Evolutionary conservation across 2,797 vertebrate species (phyloP).

Genomic region (Chrysolophus pictus): DNA sequence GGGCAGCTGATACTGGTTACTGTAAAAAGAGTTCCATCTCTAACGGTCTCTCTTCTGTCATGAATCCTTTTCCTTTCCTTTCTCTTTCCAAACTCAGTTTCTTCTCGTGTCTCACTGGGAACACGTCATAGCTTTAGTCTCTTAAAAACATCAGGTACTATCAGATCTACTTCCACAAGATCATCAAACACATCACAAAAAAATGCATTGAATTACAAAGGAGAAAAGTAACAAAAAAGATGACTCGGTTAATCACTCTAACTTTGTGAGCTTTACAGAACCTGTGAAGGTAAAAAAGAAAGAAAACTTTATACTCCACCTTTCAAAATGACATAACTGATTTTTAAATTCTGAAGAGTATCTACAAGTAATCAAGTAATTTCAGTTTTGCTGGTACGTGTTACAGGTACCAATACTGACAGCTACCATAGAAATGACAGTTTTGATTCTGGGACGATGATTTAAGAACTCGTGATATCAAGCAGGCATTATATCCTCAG

Average conservation of each 20-base stretch:
- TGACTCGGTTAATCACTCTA: neutral
- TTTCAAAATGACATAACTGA: neutral
- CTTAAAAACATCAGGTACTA: neutral
- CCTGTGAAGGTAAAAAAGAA: neutral
- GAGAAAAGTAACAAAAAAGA: neutral
- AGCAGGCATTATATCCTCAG: neutral
- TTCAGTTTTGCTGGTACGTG: neutral
- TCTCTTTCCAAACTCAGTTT: neutral
- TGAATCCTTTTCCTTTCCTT: constrained; percentile 1
- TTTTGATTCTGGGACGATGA: neutral
- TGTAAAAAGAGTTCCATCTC: neutral
- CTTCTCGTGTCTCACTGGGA: neutral
- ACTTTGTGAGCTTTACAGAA: neutral
- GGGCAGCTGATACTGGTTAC: neutral
- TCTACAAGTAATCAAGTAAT: neutral
- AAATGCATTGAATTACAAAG: neutral
- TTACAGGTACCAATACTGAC: neutral
- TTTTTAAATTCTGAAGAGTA: neutral
- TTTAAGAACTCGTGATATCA: neutral
- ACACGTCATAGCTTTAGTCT: neutral
- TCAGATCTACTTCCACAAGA: neutral
- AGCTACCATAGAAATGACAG: neutral
- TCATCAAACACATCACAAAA: neutral
- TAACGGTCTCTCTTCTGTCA: neutral
- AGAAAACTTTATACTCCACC: neutral